phyloP scores from a whole-genome alignment of 2,888 invertebrate genomes.

The Clunio marinus region DNA sequence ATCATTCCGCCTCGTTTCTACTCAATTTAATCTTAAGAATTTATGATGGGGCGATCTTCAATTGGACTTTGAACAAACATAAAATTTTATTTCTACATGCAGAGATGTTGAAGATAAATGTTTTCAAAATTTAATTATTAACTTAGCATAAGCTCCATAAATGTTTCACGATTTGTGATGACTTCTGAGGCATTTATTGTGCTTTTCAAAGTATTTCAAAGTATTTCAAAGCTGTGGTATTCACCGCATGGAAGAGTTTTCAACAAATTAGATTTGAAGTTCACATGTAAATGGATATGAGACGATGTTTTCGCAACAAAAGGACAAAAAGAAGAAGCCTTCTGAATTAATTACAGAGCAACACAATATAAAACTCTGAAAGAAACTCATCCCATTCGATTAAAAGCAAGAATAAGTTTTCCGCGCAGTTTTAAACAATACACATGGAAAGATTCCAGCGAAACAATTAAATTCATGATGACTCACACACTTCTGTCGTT shows the following conservation, averaged over 20 bases:
- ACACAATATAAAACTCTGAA: background rate
- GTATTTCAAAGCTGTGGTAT: too few relatives aligned
- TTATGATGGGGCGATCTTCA: constrained; percentile 4
- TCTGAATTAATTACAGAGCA: constrained; percentile 11
- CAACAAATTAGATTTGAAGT: too few relatives aligned
- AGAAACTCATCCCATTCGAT: background rate
- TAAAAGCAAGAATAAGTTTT: background rate
- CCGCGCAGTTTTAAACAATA: constrained; percentile 15
- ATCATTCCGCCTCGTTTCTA: constrained; percentile 13
- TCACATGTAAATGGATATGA: too few relatives aligned
- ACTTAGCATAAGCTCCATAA: too few relatives aligned
- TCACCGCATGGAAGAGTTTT: background rate
- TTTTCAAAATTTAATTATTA: too few relatives aligned
- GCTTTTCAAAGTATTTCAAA: too few relatives aligned
- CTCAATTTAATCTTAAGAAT: constrained; percentile 25
- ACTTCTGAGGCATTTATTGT: too few relatives aligned
- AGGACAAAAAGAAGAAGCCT: background rate
- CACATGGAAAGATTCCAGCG: constrained; percentile 16
- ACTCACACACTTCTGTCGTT: constrained; percentile 20
- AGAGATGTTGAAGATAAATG: background rate
- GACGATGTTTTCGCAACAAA: too few relatives aligned
- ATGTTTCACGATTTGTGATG: too few relatives aligned
- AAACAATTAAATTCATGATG: constrained; percentile 36
- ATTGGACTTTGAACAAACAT: background rate
- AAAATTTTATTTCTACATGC: too few relatives aligned